Conservation (phyloP, 2,113 vertebrate genomes). For the Dendropsophus ebraccatus region DNA sequence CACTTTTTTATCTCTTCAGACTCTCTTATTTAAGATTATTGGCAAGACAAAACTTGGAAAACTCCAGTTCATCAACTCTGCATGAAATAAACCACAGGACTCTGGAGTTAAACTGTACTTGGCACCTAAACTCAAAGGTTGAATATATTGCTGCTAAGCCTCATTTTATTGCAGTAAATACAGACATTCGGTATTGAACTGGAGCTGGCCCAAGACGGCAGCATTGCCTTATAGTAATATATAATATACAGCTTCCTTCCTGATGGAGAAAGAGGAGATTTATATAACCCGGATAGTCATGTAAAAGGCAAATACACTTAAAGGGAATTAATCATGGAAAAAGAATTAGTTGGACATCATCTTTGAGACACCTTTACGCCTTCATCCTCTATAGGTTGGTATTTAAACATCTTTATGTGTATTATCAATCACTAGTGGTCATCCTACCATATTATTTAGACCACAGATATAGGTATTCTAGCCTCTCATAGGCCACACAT, state of each 20-base stretch:
- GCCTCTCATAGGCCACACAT: too few species aligned
- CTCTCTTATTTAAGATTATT: conserved; percentile 28
- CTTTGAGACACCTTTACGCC: not conserved
- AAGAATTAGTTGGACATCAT: not conserved
- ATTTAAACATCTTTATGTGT: not conserved
- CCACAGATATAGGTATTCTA: too few species aligned
- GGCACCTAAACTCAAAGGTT: conserved; percentile 46
- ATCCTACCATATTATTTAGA: too few species aligned
- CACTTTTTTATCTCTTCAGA: conserved; percentile 34
- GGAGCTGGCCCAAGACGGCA: conserved; percentile 43
- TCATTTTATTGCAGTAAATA: conserved; percentile 51
- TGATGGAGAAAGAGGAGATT: conserved; percentile 12
- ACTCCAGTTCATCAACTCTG: conserved; percentile 38
- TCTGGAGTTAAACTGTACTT: conserved; percentile 49
- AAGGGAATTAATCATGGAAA: conserved; percentile 10
- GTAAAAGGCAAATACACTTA: not conserved
- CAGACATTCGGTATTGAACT: conserved; percentile 45
- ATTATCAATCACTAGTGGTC: not conserved
- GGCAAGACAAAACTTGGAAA: conserved; percentile 40
- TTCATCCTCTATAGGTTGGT: not conserved
- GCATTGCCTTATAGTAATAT: conserved; percentile 32
- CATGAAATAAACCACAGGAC: conserved; percentile 44
- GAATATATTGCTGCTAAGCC: conserved; percentile 49
- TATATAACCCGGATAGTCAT: not conserved
- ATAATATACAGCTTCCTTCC: conserved; percentile 35